Conservation (phyloP, 2,888 invertebrate species). For the Pseudococcus viburni region DNA sequence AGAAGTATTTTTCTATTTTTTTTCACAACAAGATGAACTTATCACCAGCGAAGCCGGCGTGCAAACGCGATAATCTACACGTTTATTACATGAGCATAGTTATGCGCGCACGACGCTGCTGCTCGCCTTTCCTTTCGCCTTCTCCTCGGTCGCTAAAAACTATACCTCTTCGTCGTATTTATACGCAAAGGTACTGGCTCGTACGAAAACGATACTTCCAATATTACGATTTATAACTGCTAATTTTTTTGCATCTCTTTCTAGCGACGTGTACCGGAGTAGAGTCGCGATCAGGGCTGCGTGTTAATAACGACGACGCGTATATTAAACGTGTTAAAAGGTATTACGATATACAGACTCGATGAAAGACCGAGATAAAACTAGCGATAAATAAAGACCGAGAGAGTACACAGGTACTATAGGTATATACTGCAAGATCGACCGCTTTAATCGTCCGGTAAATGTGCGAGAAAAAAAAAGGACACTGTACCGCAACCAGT, state of each 20-base stretch:
- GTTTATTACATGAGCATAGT: constrained; percentile 38
- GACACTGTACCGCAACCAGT: background rate
- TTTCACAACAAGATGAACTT: constrained; percentile 26
- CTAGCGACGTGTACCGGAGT: background rate
- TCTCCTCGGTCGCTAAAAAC: background rate
- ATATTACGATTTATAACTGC: constrained; percentile 49
- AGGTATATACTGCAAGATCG: background rate
- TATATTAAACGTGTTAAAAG: constrained; percentile 26
- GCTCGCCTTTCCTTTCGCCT: background rate
- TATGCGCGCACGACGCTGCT: constrained; percentile 3
- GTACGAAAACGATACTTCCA: constrained; percentile 1
- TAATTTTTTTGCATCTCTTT: constrained; percentile 26
- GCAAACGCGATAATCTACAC: constrained; percentile 40
- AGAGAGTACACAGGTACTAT: background rate
- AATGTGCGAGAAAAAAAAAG: background rate
- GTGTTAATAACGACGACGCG: constrained; percentile 20
- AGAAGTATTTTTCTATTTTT: background rate
- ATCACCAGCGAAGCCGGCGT: constrained; percentile 40
- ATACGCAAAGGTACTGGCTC: background rate
- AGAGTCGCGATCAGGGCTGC: background rate
- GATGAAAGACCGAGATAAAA: background rate
- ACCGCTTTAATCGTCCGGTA: constrained; percentile 1
- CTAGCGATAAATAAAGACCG: background rate
- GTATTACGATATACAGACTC: constrained; percentile 19
- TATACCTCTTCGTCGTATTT: background rate